Evolutionary conservation across 2,888 invertebrate genomes (phyloP).

Genomic region (Synanthedon andrenaeformis): DNA sequence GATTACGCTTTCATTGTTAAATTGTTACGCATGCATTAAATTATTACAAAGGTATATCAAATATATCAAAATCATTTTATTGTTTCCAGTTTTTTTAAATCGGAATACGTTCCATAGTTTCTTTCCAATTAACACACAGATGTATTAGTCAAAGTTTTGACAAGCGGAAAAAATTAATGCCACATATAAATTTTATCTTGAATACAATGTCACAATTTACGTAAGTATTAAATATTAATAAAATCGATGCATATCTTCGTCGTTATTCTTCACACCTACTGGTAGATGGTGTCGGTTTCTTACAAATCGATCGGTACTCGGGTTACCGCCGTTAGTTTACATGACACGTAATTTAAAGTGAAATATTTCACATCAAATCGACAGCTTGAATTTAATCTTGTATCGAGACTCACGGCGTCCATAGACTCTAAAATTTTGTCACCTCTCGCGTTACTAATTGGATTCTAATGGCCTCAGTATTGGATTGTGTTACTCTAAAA

Average conservation of each 20-base stretch:
- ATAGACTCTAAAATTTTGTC: slow-evolving; percentile 22
- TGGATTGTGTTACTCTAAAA: slow-evolving; percentile 41
- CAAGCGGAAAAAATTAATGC: slow-evolving; percentile 3
- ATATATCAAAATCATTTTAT: not conserved
- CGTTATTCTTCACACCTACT: slow-evolving; percentile 25
- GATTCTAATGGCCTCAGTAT: slow-evolving; percentile 35
- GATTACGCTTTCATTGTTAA: too few relatives aligned
- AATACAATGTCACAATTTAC: slow-evolving; percentile 6
- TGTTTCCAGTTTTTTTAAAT: not conserved
- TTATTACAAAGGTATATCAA: too few relatives aligned
- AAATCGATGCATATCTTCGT: slow-evolving; percentile 5
- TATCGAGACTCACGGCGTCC: slow-evolving; percentile 17
- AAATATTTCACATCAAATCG: slow-evolving; percentile 31
- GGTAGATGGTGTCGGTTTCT: slow-evolving; percentile 24
- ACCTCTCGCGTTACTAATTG: slow-evolving; percentile 52
- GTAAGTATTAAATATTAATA: slow-evolving; percentile 4
- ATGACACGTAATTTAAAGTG: slow-evolving; percentile 34
- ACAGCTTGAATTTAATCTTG: slow-evolving; percentile 24
- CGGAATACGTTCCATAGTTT: not conserved
- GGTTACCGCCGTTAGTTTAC: slow-evolving; percentile 25
- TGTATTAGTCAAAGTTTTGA: slow-evolving; percentile 3
- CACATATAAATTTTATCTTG: slow-evolving; percentile 3
- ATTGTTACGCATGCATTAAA: too few relatives aligned
- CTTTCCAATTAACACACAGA: not conserved
- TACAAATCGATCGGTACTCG: slow-evolving; percentile 2